Conservation (phyloP, 2,888 invertebrate species). For the Eubasilissa splendida region DNA sequence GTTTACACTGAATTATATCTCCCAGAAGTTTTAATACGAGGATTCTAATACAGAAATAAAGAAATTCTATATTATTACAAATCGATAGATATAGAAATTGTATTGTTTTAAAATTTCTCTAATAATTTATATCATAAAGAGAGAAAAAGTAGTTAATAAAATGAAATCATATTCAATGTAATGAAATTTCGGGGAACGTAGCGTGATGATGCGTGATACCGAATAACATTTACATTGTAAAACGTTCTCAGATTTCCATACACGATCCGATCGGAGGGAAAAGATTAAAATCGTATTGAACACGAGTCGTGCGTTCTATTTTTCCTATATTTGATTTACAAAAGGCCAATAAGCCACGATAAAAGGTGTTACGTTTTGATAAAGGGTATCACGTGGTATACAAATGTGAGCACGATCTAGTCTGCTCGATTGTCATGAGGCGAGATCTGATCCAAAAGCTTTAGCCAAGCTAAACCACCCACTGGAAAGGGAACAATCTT, state of each 20-base stretch:
- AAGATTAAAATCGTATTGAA: slow-evolving; percentile 58
- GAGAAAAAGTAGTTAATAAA: neutral
- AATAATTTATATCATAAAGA: slow-evolving; percentile 16
- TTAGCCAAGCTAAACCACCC: too few relatives aligned
- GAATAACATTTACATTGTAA: slow-evolving; percentile 43
- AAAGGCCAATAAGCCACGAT: slow-evolving; percentile 55
- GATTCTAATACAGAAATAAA: too few relatives aligned
- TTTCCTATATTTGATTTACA: slow-evolving; percentile 55
- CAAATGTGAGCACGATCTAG: slow-evolving; percentile 41
- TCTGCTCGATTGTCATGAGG: neutral
- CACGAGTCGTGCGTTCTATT: slow-evolving; percentile 58
- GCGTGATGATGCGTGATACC: slow-evolving; percentile 47
- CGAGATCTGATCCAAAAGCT: neutral
- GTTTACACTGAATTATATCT: too few relatives aligned
- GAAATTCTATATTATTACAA: too few relatives aligned
- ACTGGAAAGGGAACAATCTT: too few relatives aligned
- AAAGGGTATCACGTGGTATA: slow-evolving; percentile 55
- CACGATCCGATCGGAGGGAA: slow-evolving; percentile 59
- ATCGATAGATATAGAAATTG: too few relatives aligned
- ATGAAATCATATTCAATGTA: slow-evolving; percentile 6
- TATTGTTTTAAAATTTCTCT: neutral
- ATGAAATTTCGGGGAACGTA: slow-evolving; percentile 11
- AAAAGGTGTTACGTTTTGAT: slow-evolving; percentile 54
- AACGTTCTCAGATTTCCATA: slow-evolving; percentile 59
- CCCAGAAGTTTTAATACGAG: too few relatives aligned